Evolutionary conservation across 2,113 vertebrate genomes (phyloP).

Genomic region (Pteruthius melanotis): DNA sequence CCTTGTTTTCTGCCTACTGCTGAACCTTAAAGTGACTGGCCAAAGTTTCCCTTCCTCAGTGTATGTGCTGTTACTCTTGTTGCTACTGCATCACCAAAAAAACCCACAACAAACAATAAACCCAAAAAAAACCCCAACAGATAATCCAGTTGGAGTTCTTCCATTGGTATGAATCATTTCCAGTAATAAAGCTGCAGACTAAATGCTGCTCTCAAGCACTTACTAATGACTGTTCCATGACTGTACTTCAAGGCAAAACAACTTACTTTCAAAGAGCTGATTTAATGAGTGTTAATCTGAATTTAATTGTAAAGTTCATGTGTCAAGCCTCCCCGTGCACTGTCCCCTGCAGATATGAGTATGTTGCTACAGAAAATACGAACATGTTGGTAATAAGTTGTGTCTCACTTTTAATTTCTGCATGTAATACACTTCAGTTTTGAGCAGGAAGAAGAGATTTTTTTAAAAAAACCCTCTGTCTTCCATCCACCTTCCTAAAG

Average conservation of each 20-base stretch:
- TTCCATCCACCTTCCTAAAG: not conserved
- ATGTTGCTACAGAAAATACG: not conserved
- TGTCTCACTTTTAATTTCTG: not conserved
- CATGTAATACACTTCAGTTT: not conserved
- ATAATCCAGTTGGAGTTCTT: not conserved
- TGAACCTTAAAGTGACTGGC: not conserved
- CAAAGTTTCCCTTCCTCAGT: not conserved
- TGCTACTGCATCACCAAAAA: not conserved
- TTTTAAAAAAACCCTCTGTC: not conserved
- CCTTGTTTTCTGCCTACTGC: accelerated
- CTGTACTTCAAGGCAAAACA: not conserved
- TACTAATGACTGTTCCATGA: not conserved
- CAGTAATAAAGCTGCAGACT: not conserved
- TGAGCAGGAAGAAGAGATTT: not conserved
- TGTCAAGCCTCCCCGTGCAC: not conserved
- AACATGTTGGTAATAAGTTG: not conserved
- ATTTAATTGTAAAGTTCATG: not conserved
- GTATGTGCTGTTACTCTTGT: not conserved
- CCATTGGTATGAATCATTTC: not conserved
- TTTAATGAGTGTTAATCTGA: not conserved
- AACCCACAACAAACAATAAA: not conserved
- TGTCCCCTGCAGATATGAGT: not conserved
- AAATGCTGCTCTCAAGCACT: not conserved
- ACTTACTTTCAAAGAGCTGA: not conserved
- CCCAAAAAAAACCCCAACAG: not conserved